A percentile compares a stretch with the other conserved stretches of the same genome.
phyloP scores from a whole-genome alignment of 1,140 invertebrate genomes.

The Drosophila prosaltans region DNA sequence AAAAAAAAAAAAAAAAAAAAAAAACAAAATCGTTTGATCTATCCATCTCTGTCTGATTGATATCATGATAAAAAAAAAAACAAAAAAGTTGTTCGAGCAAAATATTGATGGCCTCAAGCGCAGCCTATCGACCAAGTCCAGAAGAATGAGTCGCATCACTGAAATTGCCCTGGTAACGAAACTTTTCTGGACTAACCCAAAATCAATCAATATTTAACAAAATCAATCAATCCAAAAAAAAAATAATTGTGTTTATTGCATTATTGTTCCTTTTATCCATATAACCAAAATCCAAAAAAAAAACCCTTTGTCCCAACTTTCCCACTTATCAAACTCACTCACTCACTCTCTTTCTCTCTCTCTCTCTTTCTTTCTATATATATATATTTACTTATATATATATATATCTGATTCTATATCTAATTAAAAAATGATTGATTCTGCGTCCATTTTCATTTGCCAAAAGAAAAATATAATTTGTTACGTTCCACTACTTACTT shows the following conservation, averaged over 20 bases:
- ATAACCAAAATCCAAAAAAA: not conserved
- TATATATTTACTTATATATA: not conserved
- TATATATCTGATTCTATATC: not conserved
- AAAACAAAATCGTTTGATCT: constrained; percentile 21
- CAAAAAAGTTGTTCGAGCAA: constrained; percentile 91
- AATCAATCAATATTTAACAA: constrained; percentile 18
- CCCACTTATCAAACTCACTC: no score
- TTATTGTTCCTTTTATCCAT: not conserved
- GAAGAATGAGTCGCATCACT: constrained; percentile 91
- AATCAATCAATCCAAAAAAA: not conserved
- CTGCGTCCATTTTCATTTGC: constrained; percentile 9
- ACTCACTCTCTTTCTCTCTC: not conserved
- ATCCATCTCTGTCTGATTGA: constrained; percentile 19
- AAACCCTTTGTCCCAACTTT: no score
- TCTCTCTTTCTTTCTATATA: not conserved
- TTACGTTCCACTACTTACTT: constrained; percentile 2
- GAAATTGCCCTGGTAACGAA: constrained; percentile 90
- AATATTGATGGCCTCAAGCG: constrained; percentile 92
- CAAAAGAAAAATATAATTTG: not conserved
- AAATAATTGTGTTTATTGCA: constrained; percentile 4
- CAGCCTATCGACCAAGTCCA: constrained; percentile 88
- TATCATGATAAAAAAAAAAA: not conserved
- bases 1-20: constrained; percentile 34
- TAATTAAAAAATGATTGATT: not conserved
- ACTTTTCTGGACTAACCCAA: constrained; percentile 74